Base-by-base conservation (phyloP, 2,113 vertebrate species). In the Saccopteryx leptura region DNA sequence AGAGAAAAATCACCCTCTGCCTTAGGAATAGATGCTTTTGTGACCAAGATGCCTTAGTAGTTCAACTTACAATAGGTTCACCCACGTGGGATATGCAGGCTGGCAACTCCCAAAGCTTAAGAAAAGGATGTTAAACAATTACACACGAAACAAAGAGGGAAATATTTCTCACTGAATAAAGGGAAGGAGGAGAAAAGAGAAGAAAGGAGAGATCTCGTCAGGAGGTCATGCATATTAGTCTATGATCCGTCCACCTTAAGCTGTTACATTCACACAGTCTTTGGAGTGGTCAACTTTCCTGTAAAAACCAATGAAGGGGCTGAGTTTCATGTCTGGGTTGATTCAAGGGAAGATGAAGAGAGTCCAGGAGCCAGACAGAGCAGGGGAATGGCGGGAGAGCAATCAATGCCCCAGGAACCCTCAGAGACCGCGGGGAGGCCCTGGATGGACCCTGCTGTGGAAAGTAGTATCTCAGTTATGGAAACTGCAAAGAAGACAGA, bases 111-210 rank as follows among this genome's bases (percentile, higher is more conserved):
- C 28, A 91, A 81, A 60, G 7, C 39, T 18, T 61, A 63, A 91
- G 19, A 91, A 46, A 91, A 85, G 26, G 19, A 68, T 69, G 23
- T 69, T 11, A 86, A 93, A 63, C n/a, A 86, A 61, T 65, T 85
- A 79, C 1, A 68, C 14, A 2, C 46, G 8, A 81, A 33, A 52
- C 33, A 54, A 50, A 66, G 7, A 58, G 13, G 24, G 28, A 7
- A 65, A 13, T 9, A 18, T 33, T 52, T 75, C 75, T 63, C 87
- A 14, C 18, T 80, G 60, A 58, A 66, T 23, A 90, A 76, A 92
- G 33, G 39, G 9, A 31, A 13, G 28, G 6, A 80, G 4, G 26
- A 76, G 5, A 17, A 66, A 69, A 60, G 26, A 78, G 33, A 85
- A 71, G n/a, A 74, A 23, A 58, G 46, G 31, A 17, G 12, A 68